A percentile compares a stretch with the other conserved stretches of the same genome.
phyloP scores from a whole-genome alignment of 1,140 invertebrate species.

The Lordiphosa collinella region DNA sequence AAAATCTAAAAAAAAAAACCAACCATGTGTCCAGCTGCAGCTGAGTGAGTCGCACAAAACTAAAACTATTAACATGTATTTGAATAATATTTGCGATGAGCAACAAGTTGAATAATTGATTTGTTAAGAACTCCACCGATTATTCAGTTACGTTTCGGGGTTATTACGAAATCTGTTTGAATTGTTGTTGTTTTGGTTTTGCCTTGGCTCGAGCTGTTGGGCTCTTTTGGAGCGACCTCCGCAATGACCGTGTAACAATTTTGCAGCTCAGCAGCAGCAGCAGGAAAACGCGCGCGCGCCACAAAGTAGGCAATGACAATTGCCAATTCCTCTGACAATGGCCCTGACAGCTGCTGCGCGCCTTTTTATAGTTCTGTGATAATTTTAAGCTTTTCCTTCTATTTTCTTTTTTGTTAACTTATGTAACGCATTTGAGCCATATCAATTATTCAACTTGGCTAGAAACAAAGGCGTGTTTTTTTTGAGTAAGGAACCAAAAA shows the following conservation, averaged over 20 bases:
- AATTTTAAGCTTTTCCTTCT: not conserved
- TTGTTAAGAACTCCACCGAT: not conserved
- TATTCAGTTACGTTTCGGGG: slow-evolving; percentile 3
- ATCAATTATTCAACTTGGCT: slow-evolving; percentile 2
- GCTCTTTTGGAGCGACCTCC: slow-evolving; percentile 58
- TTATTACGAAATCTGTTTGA: slow-evolving; percentile 24
- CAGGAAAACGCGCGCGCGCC: slow-evolving; percentile 52
- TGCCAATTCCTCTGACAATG: slow-evolving; percentile 16
- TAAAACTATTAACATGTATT: too few species aligned
- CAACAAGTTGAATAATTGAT: slow-evolving; percentile 12
- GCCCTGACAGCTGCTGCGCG: slow-evolving; percentile 23
- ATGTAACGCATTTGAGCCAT: too few species aligned
- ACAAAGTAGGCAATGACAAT: slow-evolving; percentile 36
- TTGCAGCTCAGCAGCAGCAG: slow-evolving; percentile 30
- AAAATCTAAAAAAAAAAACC: too few species aligned
- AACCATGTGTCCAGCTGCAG: too few species aligned
- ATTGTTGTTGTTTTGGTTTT: slow-evolving; percentile 23
- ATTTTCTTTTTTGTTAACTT: slow-evolving; percentile 1
- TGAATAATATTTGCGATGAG: not conserved
- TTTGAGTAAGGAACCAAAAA: not conserved
- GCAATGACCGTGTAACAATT: slow-evolving; percentile 74
- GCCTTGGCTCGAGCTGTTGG: slow-evolving; percentile 38
- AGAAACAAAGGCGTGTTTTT: not conserved
- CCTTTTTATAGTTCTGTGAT: not conserved
- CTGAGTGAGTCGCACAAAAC: too few species aligned